phyloP scores from a whole-genome alignment of 2,113 vertebrate species.

The Neogale vison region DNA sequence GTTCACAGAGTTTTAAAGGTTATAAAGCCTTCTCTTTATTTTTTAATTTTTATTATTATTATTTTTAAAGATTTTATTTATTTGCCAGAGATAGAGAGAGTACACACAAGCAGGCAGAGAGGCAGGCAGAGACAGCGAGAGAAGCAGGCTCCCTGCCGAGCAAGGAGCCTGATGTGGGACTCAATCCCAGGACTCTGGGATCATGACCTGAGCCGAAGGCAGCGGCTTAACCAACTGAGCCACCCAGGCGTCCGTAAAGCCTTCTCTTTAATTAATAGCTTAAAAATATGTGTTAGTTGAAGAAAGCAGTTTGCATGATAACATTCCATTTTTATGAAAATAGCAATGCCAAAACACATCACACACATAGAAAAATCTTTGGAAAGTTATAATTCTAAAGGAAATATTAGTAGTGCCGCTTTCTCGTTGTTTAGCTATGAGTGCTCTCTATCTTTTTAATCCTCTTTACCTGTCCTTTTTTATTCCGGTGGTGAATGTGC shows the following conservation, averaged over 20 bases:
- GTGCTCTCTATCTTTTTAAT: not conserved
- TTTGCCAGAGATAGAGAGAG: too few relatives aligned
- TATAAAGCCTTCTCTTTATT: not conserved
- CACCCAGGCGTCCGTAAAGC: not conserved
- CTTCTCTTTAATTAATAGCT: conserved; percentile 20
- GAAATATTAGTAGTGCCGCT: not conserved
- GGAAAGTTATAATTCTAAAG: conserved; percentile 29
- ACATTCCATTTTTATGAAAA: conserved; percentile 32
- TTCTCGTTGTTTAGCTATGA: conserved; percentile 25
- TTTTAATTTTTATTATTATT: too few relatives aligned
- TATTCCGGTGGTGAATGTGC: not conserved
- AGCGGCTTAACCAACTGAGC: too few relatives aligned
- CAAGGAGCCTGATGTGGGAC: too few relatives aligned
- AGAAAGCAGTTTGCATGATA: conserved; percentile 35
- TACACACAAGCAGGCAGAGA: too few relatives aligned
- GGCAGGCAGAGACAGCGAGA: too few relatives aligned
- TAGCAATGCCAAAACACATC: not conserved
- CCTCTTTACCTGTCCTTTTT: not conserved
- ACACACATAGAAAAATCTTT: not conserved
- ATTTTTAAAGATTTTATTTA: too few relatives aligned
- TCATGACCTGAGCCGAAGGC: too few relatives aligned
- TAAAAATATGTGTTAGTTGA: not conserved
- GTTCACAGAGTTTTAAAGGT: conserved; percentile 20
- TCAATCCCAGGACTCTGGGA: too few relatives aligned
- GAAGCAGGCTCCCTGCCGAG: too few relatives aligned